A percentile compares a stretch with the other conserved stretches of the same genome.
Conservation (phyloP, 2,888 invertebrate species). For the Latheticus oryzae region DNA sequence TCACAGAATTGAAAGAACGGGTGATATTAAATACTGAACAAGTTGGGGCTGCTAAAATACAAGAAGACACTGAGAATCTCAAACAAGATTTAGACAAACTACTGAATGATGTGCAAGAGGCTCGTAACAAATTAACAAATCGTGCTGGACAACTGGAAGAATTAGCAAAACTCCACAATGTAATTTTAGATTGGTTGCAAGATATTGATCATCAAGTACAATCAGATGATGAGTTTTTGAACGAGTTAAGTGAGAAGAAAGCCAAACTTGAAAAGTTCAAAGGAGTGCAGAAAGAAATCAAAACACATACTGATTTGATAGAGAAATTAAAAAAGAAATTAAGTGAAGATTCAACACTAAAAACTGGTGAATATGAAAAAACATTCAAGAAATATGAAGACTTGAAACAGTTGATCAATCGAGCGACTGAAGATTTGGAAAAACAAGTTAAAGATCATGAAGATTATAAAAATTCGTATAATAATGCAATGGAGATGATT, state of each 20-base stretch:
- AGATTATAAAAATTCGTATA: slow-evolving; percentile 84
- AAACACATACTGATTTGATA: slow-evolving; percentile 81
- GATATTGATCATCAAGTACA: slow-evolving; percentile 88
- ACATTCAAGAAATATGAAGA: slow-evolving; percentile 79
- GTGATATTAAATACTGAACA: slow-evolving; percentile 94
- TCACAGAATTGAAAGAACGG: slow-evolving; percentile 90
- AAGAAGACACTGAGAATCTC: slow-evolving; percentile 90
- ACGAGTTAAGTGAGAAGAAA: slow-evolving; percentile 92
- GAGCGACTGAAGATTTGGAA: slow-evolving; percentile 78
- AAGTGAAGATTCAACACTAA: slow-evolving; percentile 69
- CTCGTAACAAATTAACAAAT: slow-evolving; percentile 78
- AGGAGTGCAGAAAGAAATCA: slow-evolving; percentile 84
- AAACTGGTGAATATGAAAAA: slow-evolving; percentile 74
- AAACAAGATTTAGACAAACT: slow-evolving; percentile 92
- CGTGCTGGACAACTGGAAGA: slow-evolving; percentile 87
- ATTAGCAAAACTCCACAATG: slow-evolving; percentile 84
- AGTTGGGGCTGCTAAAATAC: slow-evolving; percentile 87
- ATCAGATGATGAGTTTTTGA: slow-evolving; percentile 77
- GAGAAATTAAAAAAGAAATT: slow-evolving; percentile 82
- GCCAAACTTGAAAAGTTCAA: slow-evolving; percentile 89
- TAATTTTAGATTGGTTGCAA: slow-evolving; percentile 87
- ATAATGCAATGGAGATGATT: slow-evolving; percentile 88
- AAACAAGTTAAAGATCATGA: slow-evolving; percentile 89
- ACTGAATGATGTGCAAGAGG: slow-evolving; percentile 82
- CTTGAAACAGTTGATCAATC: slow-evolving; percentile 74